These are phyloP conservation scores for Oenanthe melanoleuca DNA, from an alignment of 2,113 vertebrate genomes.

Conservation along the genomic window DNA sequence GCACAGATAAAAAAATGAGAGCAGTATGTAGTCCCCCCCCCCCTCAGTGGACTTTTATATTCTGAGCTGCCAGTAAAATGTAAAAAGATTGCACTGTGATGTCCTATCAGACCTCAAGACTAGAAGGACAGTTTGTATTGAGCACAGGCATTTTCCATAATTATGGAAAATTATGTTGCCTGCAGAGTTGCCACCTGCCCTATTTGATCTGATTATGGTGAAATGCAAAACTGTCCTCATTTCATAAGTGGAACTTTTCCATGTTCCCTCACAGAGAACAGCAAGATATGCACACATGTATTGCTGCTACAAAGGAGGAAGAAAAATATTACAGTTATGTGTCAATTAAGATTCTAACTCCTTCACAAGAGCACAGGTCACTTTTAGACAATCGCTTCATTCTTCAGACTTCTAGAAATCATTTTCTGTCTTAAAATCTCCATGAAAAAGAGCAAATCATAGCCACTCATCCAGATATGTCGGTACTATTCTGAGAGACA, in stretches of 20 bases:
- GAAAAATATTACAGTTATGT: neutral
- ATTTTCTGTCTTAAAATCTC: neutral
- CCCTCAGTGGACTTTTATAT: neutral
- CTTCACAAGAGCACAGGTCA: neutral
- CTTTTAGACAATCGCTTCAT: neutral
- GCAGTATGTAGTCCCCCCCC: neutral
- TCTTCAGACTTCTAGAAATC: neutral
- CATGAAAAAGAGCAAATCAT: neutral
- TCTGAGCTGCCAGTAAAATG: conserved; percentile 38
- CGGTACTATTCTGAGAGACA: neutral
- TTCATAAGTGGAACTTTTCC: conserved; percentile 53
- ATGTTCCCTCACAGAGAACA: conserved; percentile 6
- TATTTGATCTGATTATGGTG: conserved; percentile 76
- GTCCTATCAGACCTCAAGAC: conserved; percentile 54
- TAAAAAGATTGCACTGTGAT: conserved; percentile 8
- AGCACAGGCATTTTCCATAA: conserved; percentile 73
- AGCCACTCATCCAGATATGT: neutral
- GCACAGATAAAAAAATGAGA: neutral
- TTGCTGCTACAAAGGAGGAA: neutral
- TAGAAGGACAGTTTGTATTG: conserved; percentile 60
- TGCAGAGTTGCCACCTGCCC: conserved; percentile 78
- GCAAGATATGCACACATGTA: neutral
- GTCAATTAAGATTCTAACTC: neutral
- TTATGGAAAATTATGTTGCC: conserved; percentile 59
- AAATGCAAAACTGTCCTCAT: conserved; percentile 72